Evolutionary conservation across 2,113 vertebrate genomes (phyloP), one percentile per base, ranked within the genome.

Genomic region (Cyrtonyx montezumae): DNA sequence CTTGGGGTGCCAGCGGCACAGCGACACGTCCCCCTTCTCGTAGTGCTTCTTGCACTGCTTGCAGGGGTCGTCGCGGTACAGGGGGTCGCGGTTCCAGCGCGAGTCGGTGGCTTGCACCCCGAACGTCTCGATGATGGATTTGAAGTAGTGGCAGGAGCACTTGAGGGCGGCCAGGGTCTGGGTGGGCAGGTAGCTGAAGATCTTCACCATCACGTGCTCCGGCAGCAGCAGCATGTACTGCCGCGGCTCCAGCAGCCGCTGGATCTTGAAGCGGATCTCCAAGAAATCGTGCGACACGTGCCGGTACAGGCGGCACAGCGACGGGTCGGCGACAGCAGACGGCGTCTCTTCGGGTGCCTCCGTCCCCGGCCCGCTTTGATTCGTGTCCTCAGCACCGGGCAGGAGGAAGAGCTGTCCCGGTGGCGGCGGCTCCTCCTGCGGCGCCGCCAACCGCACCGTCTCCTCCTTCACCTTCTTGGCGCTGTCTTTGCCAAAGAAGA

Each of bases 1-100:
- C 95, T 99, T 99, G 96, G 99, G 99, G 97, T 99, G 99, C 99
- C 99, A 99, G 8, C 99, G 98, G 97, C 99, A 99, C 49, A 99
- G 98, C 1, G 99, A 99, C 67, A 99, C 99, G 10, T 99, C 99
- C 12, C 99, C 99, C 8, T 98, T 98, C 95, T 98, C 98, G 9
- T 99, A 99, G 2, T 98, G 98, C 83, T 98, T 98, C 95, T 98
- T 98, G 92, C 99, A 99, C 97, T 99, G 99, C 97, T 99, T 99
- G 96, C 99, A 99, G 53, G 99, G 99, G 94, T 99, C 99, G 7
- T 99, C 99, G 0, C 98, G 98, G 94, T 99, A 99, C 2, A 98
- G 97, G 0, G 99, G 99, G 96, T 99, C 98, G 5, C 99, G 97
- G 96, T 98, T 99, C 99, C 99, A 99, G 37, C 98, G 98, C 0